Conservation (phyloP, 2,113 vertebrate genomes). For the Thymallus thymallus region DNA sequence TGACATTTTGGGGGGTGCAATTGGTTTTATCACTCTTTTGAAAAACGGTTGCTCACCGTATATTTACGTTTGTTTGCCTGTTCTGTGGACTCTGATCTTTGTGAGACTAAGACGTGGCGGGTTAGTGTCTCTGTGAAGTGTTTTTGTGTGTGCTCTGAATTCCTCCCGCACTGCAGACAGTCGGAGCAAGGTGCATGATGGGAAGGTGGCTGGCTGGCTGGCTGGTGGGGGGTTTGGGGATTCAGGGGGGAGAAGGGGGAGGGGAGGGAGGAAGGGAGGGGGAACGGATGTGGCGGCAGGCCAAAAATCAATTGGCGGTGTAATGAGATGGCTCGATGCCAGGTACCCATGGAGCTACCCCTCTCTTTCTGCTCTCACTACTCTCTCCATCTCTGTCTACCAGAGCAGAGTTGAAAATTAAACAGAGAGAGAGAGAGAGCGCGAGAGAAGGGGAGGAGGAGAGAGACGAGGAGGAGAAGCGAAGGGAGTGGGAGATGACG, state of each 20-base stretch:
- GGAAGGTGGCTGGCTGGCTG: constrained; percentile 53
- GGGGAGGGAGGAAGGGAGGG: constrained; percentile 47
- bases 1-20: background rate
- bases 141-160: constrained; percentile 44
- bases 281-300: constrained; percentile 75
- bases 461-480: constrained; percentile 15
- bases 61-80: background rate
- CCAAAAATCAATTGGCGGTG: constrained; percentile 82
- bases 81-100: background rate
- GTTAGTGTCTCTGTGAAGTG: background rate
- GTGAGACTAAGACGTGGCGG: background rate
- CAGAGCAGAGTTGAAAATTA: constrained; percentile 76
- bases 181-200: constrained; percentile 68
- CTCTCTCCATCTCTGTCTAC: constrained; percentile 60
- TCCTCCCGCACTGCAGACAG: constrained; percentile 71
- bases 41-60: background rate
- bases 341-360: constrained; percentile 80
- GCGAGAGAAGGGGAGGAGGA: constrained; percentile 21
- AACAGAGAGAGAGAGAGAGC: constrained; percentile 70
- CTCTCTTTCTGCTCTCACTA: no score
- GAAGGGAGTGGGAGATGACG: constrained; percentile 1
- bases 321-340: constrained; percentile 81
- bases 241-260: constrained; percentile 23
- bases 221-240: constrained; percentile 2
- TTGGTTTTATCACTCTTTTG: no score